Percentiles rank a stretch among this genome's conserved stretches.
These are phyloP conservation scores for Ceyx melanurus DNA, from an alignment of 2,113 vertebrate species.

Conservation along the genomic window DNA sequence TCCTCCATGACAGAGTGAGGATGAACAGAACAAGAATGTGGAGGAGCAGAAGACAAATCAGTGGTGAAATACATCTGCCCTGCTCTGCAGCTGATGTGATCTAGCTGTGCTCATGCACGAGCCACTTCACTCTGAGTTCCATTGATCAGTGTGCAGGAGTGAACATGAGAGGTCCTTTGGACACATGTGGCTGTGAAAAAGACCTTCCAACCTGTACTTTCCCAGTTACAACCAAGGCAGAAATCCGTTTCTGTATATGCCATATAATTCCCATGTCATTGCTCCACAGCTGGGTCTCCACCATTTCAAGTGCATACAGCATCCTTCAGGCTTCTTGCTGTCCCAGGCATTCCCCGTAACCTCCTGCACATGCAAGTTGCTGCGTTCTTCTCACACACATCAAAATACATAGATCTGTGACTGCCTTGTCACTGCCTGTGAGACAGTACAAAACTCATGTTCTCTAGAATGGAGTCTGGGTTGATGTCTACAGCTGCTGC, in stretches of 20 bases:
- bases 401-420: not conserved
- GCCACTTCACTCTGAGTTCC: not conserved
- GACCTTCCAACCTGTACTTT: not conserved
- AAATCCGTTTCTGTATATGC: not conserved
- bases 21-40: not conserved
- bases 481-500: not conserved
- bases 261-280: not conserved
- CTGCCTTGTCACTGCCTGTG: not conserved
- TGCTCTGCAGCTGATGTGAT: not conserved
- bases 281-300: not conserved
- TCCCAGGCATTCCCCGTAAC: not conserved
- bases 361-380: not conserved
- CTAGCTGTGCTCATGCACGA: not conserved
- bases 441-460: not conserved
- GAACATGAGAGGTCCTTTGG: not conserved
- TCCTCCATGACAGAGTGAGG: fast-evolving
- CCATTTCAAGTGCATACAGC: not conserved
- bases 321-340: not conserved
- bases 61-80: not conserved
- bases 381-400: not conserved
- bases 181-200: fast-evolving
- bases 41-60: not conserved
- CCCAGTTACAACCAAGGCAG: not conserved
- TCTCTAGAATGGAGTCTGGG: not conserved
- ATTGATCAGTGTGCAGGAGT: fast-evolving